Conservation (phyloP, 2,888 invertebrate genomes). For the Dynastes tityus region DNA sequence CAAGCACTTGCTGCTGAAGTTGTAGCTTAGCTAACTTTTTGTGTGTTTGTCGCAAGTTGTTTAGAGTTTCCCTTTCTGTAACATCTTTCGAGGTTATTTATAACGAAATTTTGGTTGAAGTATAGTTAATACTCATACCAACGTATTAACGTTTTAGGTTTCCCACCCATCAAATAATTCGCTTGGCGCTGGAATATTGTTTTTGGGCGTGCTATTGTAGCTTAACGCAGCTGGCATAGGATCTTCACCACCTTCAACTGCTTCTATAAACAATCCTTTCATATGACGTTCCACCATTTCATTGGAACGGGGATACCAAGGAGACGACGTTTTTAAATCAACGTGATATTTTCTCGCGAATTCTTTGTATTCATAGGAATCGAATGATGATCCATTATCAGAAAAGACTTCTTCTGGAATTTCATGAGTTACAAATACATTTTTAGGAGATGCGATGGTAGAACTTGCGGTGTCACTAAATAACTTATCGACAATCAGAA, state of each 20-base stretch:
- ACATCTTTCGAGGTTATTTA: background rate
- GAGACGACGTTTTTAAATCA: conserved; percentile 53
- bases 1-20: background rate
- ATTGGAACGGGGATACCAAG: conserved; percentile 55
- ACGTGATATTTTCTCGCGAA: conserved; percentile 53
- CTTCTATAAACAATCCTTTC: conserved; percentile 55
- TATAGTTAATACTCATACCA: conserved; percentile 12
- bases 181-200: conserved; percentile 57
- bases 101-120: conserved; percentile 31
- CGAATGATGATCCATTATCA: conserved; percentile 56
- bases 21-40: conserved; percentile 43
- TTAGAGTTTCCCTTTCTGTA: background rate
- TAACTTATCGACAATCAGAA: conserved; percentile 56
- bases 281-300: conserved; percentile 57
- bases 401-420: conserved; percentile 55
- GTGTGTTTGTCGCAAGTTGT: background rate
- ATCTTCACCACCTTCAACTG: conserved; percentile 53
- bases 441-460: conserved; percentile 53
- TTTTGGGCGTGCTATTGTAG: conserved; percentile 57
- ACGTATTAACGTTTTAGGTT: conserved; percentile 55
- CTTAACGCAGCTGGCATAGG: conserved; percentile 55
- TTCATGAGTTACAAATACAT: conserved; percentile 55
- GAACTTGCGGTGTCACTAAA: conserved; percentile 51
- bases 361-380: conserved; percentile 50
- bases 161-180: conserved; percentile 58